phyloP scores from a whole-genome alignment of 2,888 invertebrate genomes.

The Notodonta ziczac region DNA sequence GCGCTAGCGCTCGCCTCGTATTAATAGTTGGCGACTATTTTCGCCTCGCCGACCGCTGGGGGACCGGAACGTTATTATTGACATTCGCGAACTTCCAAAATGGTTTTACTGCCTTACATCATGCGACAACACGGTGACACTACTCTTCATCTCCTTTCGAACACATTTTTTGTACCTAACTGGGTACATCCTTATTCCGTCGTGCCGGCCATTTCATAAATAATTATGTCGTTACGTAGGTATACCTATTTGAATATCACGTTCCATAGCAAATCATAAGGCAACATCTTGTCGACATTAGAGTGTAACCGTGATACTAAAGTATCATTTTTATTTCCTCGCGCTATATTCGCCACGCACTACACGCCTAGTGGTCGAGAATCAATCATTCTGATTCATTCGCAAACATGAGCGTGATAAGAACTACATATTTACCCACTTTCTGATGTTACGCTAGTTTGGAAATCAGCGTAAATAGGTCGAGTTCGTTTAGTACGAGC shows the following conservation, averaged over 20 bases:
- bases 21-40: constrained; percentile 83
- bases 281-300: neutral
- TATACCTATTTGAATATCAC: neutral
- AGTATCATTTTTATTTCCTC: constrained; percentile 18
- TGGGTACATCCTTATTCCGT: neutral
- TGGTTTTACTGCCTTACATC: constrained; percentile 60
- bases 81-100: constrained; percentile 79
- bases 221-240: neutral
- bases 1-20: constrained; percentile 77
- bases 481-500: neutral
- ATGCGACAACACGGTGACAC: constrained; percentile 36
- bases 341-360: constrained; percentile 10
- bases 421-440: constrained; percentile 26
- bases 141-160: neutral
- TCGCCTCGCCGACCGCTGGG: constrained; percentile 73
- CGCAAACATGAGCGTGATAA: constrained; percentile 26
- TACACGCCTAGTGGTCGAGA: constrained; percentile 11
- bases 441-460: constrained; percentile 14
- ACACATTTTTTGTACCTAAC: neutral
- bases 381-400: constrained; percentile 25
- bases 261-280: neutral
- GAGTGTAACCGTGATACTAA: neutral
- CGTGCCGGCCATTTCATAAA: neutral
- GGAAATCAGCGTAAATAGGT: constrained; percentile 3
- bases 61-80: constrained; percentile 81